These are phyloP conservation scores for Phrixothrix hirtus DNA, from an alignment of 2,888 invertebrate genomes.

Conservation along the genomic window DNA sequence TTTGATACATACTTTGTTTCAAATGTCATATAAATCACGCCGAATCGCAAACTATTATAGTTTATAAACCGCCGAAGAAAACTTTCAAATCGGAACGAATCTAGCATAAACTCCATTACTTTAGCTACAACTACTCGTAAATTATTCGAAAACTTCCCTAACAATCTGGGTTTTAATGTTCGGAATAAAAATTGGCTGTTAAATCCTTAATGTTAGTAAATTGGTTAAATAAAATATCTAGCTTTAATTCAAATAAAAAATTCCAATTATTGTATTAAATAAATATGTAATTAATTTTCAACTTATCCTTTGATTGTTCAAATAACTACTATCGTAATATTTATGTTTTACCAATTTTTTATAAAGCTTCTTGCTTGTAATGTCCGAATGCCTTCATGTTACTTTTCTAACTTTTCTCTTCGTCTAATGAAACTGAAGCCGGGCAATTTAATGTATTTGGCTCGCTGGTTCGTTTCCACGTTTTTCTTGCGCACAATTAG, in stretches of 20 bases:
- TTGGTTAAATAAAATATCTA: neutral
- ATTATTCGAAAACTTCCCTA: conserved; percentile 14
- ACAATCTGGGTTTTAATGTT: conserved; percentile 6
- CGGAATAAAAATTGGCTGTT: conserved; percentile 2
- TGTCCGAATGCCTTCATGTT: conserved; percentile 19
- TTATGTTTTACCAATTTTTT: conserved; percentile 10
- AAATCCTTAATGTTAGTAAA: neutral
- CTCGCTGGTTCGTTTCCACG: conserved; percentile 16
- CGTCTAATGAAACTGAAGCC: conserved; percentile 24
- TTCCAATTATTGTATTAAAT: neutral
- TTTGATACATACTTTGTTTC: no score
- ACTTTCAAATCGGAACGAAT: conserved; percentile 17
- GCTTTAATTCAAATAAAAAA: neutral
- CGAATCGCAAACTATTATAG: conserved; percentile 22
- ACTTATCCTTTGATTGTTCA: neutral
- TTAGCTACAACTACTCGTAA: conserved; percentile 13
- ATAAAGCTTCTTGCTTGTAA: conserved; percentile 11
- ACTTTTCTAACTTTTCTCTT: conserved; percentile 21
- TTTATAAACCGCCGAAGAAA: conserved; percentile 16
- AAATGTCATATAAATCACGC: conserved; percentile 12
- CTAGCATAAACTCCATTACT: conserved; percentile 5
- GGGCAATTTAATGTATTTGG: conserved; percentile 26
- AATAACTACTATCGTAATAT: conserved; percentile 12
- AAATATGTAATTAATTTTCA: no score
- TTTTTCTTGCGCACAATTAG: conserved; percentile 25